These are phyloP conservation scores for Ophiothrix spiculata DNA, from an alignment of 35 echinoderm and acorn worm genomes.

Conservation along the genomic window DNA sequence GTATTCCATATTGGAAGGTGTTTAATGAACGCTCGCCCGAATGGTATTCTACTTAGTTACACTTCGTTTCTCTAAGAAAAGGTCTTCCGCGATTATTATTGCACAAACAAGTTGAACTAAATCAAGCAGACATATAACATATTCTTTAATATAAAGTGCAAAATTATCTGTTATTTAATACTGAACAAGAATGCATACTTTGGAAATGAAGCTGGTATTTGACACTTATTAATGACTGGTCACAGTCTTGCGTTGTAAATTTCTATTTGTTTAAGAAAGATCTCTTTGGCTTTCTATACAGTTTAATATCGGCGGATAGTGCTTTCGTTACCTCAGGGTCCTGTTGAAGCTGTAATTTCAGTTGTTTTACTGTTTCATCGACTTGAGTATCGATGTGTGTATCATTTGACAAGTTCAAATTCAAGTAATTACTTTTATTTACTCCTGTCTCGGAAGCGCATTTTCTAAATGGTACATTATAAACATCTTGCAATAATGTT, in stretches of 20 bases:
- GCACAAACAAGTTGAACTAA: too few relatives aligned
- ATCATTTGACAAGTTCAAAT: background rate
- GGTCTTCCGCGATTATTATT: too few relatives aligned
- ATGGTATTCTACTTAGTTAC: too few relatives aligned
- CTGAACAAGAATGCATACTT: too few relatives aligned
- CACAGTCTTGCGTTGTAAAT: background rate
- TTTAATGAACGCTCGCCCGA: too few relatives aligned
- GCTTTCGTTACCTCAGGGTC: constrained; percentile 13
- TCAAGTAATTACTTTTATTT: constrained; percentile 14
- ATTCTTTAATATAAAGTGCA: too few relatives aligned
- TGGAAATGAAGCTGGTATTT: too few relatives aligned
- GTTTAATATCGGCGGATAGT: constrained; percentile 27
- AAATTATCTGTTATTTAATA: too few relatives aligned
- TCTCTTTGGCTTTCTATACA: constrained; percentile 43
- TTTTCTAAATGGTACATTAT: constrained; percentile 33
- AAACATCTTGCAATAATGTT: constrained; percentile 30
- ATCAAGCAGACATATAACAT: too few relatives aligned
- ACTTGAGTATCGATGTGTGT: background rate
- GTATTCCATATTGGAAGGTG: too few relatives aligned
- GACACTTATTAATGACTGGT: background rate
- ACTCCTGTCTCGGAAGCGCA: background rate
- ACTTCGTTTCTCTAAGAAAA: too few relatives aligned
- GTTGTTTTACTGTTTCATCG: background rate
- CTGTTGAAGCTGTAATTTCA: constrained; percentile 1
- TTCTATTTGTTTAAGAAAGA: constrained; percentile 45